phyloP scores from a whole-genome alignment of 2,888 invertebrate genomes.

The Panzeria rudis region DNA sequence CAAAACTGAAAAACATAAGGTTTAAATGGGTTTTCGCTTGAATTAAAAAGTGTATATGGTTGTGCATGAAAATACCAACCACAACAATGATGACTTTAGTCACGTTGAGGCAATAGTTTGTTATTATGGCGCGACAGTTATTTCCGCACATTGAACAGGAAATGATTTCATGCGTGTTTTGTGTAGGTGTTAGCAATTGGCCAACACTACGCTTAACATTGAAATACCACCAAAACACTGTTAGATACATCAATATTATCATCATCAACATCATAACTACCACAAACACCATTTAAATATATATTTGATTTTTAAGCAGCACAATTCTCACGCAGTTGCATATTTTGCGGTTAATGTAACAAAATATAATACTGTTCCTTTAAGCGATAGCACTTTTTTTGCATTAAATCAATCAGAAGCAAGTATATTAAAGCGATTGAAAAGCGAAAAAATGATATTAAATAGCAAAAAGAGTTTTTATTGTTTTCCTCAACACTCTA shows the following conservation, averaged over 20 bases:
- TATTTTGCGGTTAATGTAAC: constrained; percentile 18
- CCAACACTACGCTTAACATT: constrained; percentile 37
- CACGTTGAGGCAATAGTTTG: constrained; percentile 19
- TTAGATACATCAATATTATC: neutral
- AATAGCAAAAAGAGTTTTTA: neutral
- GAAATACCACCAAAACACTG: constrained; percentile 24
- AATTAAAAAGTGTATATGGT: neutral
- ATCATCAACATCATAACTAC: constrained; percentile 20
- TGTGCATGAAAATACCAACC: constrained; percentile 16
- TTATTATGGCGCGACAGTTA: constrained; percentile 62
- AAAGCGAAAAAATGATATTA: neutral
- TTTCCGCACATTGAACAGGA: constrained; percentile 69
- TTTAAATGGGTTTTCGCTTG: neutral
- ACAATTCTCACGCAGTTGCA: constrained; percentile 25
- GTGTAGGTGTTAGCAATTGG: constrained; percentile 55
- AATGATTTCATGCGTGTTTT: constrained; percentile 60
- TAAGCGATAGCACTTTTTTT: neutral
- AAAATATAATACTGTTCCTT: neutral
- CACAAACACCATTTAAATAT: constrained; percentile 9
- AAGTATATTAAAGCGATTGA: neutral
- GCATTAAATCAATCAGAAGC: neutral
- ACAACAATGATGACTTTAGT: constrained; percentile 27
- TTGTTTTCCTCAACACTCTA: too few relatives aligned
- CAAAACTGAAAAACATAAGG: neutral
- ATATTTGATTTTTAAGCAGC: neutral